Evolutionary conservation across 2,888 invertebrate species (phyloP).

Genomic region (Cheilosia urbana): DNA sequence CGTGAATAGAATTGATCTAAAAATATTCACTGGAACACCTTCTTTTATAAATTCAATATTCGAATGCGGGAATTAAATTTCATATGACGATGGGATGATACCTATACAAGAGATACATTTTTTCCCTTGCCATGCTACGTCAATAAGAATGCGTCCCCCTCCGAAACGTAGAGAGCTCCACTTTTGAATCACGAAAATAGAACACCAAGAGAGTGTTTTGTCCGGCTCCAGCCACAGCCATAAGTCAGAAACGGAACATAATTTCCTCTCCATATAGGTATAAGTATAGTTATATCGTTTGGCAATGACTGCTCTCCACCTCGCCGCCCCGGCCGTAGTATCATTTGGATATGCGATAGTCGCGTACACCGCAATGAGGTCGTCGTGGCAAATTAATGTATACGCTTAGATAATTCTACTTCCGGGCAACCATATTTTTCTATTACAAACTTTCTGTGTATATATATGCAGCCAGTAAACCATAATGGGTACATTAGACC

Average conservation of each 20-base stretch:
- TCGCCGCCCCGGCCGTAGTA: not conserved
- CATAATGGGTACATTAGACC: slow-evolving; percentile 39
- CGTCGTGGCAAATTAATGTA: slow-evolving; percentile 63
- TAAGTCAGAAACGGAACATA: slow-evolving; percentile 37
- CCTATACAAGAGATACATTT: slow-evolving; percentile 18
- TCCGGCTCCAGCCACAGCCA: slow-evolving; percentile 1
- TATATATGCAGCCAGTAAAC: not conserved
- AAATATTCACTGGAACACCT: slow-evolving; percentile 66
- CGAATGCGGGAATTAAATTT: slow-evolving; percentile 47
- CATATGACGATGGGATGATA: slow-evolving; percentile 21
- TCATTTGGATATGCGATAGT: too few relatives aligned
- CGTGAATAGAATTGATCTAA: slow-evolving; percentile 66
- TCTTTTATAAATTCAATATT: slow-evolving; percentile 63
- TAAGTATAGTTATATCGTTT: slow-evolving; percentile 31
- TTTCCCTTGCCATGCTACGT: not conserved
- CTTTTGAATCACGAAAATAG: slow-evolving; percentile 22
- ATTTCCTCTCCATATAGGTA: slow-evolving; percentile 58
- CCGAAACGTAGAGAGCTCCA: not conserved
- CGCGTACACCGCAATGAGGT: slow-evolving; percentile 49
- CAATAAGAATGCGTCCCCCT: not conserved
- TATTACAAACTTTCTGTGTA: slow-evolving; percentile 12
- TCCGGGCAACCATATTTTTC: slow-evolving; percentile 65
- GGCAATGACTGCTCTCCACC: slow-evolving; percentile 53
- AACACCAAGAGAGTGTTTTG: slow-evolving; percentile 4
- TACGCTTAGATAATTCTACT: slow-evolving; percentile 71